Evolutionary conservation across 2,797 vertebrate genomes (phyloP), one percentile per base, ranked within the genome.

Genomic region (Paratrypauchen microcephalus): DNA sequence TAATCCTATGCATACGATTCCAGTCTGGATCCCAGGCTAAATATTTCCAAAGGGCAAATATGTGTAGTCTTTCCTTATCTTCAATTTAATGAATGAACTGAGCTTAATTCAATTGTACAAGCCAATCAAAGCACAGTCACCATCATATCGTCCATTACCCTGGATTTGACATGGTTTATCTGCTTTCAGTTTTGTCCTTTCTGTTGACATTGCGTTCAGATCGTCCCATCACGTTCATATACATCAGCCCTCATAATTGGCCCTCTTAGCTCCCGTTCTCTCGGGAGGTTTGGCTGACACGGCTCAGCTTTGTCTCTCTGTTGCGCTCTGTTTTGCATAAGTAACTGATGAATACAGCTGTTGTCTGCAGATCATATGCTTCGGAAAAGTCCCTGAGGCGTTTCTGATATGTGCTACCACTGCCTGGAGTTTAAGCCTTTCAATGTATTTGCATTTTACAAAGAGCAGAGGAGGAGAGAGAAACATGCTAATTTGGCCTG

Each of bases 281-380:
- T 58, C 48, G 68, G 24, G 24, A 26, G 24, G 24, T 68, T 68
- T 68, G 68, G 58, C 66, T 61, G 71, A 70, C 76, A 70, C 47
- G 62, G 26, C 59, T 62, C 68, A 24, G 11, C 72, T 64, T 26
- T 69, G 63, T 66, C 76, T 71, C 58, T 24, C 64, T 23, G 18
- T 9, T 28, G 47, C 57, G 70, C 48, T 70, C 56, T 64, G 63
- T 75, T 80, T 77, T 75, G 62, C 58, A 78, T 69, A 73, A 81
- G 67, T 63, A 74, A 81, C 79, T 81, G 71, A 87, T 80, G 79
- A 69, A 77, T 77, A 70, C 71, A 64, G 74, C 76, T 75, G 47
- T 73, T 74, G 50, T 63, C 65, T 52, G 65, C 30, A 24, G 28
- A 55, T 66, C 65, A 55, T 55, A 36, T 55, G 70, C 70, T 65